Base-by-base conservation (phyloP, 2,113 vertebrate species). In the Condylura cristata region DNA sequence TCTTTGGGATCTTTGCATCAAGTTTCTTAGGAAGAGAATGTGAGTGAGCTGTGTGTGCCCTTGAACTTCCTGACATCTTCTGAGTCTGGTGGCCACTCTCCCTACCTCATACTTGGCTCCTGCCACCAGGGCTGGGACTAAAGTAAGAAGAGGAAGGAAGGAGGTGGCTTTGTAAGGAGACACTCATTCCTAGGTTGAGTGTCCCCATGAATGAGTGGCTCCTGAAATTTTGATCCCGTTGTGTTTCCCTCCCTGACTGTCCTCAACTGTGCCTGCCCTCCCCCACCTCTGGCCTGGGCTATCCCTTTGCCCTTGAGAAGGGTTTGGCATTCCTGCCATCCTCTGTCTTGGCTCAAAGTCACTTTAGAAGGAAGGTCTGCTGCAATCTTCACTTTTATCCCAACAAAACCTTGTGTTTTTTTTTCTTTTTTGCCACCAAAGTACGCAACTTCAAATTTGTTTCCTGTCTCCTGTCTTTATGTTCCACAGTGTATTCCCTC, bases 221-320 rank as follows among this genome's bases (percentile, higher is more conserved):
- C 58, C 58, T 75, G 37, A 60, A 2, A 37, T 32, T 63, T 71
- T 34, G 34, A 0, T n/a, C 6, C 30, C 24, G 7, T 1, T 4
- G 2, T 5, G 9, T 48, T 46, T 75, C 3, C 6, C 20, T 66
- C 28, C 60, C 28, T 10, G 60, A 5, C 28, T 26, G 9, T 61
- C 65, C 28, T 80, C 41, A 70, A 3, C 30, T 1, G 3, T 7
- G 9, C 13, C 24, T 0, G 2, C 0, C 14, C 5, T 26, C 24
- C 76, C 17, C 46, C 2, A 58, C 12, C 56, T 34, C 53, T 46
- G 20, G 28, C 1, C 8, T 53, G 63, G 37, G 41, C 20, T 37
- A 1, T 20, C 51, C 32, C 32, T 88, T 66, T 30, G 17, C 8
- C 8, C 16, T 17, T 30, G 79, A 74, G n/a, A 80, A 1, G 53